Conservation (phyloP, 2,888 invertebrate genomes). For the Watsonalla binaria region DNA sequence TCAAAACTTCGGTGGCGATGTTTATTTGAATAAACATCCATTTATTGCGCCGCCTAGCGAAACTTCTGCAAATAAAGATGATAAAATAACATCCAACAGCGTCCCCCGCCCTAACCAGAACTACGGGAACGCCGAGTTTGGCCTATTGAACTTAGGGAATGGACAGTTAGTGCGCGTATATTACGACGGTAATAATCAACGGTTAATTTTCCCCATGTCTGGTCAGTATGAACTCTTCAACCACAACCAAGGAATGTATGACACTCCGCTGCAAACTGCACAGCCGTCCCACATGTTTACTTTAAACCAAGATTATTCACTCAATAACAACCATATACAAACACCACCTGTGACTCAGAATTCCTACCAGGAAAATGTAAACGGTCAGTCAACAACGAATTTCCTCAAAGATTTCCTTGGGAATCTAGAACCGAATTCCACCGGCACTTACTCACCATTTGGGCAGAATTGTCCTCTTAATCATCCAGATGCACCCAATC, state of each 20-base stretch:
- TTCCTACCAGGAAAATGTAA: constrained; percentile 45
- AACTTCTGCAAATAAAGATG: constrained; percentile 47
- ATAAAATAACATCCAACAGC: constrained; percentile 48
- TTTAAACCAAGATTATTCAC: constrained; percentile 59
- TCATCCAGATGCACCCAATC: constrained; percentile 62
- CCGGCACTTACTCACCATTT: constrained; percentile 86
- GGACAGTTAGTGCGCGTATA: constrained; percentile 66
- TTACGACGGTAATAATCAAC: constrained; percentile 71
- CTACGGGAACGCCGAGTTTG: constrained; percentile 52
- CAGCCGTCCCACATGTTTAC: constrained; percentile 58
- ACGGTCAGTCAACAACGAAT: constrained; percentile 59
- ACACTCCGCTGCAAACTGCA: constrained; percentile 50
- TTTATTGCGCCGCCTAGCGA: constrained; percentile 55
- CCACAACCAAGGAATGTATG: constrained; percentile 56
- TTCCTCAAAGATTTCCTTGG: constrained; percentile 85
- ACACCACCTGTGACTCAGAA: constrained; percentile 35
- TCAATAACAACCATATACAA: constrained; percentile 50
- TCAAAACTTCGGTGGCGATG: constrained; percentile 54
- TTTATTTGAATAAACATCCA: constrained; percentile 60
- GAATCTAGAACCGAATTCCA: constrained; percentile 85
- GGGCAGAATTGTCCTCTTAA: constrained; percentile 80
- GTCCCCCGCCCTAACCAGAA: constrained; percentile 52
- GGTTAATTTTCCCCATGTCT: constrained; percentile 66
- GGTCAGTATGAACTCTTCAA: constrained; percentile 71
- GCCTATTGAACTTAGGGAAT: constrained; percentile 64